Base-by-base conservation (phyloP, 2,797 vertebrate genomes). In the Eurystomus glaucurus region DNA sequence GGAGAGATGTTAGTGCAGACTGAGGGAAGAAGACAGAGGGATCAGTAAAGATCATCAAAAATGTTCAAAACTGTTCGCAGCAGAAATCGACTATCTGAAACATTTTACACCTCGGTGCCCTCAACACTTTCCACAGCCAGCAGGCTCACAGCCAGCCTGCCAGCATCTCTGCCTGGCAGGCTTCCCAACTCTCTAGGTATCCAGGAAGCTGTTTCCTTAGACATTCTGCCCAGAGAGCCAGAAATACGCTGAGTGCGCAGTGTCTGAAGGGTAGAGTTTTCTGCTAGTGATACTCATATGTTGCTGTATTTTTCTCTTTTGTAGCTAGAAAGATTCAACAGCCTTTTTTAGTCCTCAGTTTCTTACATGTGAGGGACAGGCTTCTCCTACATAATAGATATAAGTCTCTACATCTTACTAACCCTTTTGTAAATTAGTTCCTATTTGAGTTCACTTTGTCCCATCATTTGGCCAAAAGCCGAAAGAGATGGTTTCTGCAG, bases 111-210 rank as follows among this genome's bases (percentile, higher is more conserved):
- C 39, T 93, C 4, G 0, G 8, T 64, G 68, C 43, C 55, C 58
- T 93, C 61, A 79, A 29, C 39, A 70, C 1, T 3, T 75, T 52
- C 37, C 62, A 76, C n/a, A 60, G 62, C 91, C 85, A 77, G 48
- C 48, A 76, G 43, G 46, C 43, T 86, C 29, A 46, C 23, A 94
- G 74, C 58, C 81, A 85, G 33, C 46, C 22, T 60, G 48, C 22
- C 60, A 91, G 41, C 55, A 87, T 66, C 51, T 54, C 68, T 64
- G 50, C 52, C 84, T 92, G 92, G 89, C 74, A 87, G 39, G 22
- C 8, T 79, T 92, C 78, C 91, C 61, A 79, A 29, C 55, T 90
- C 66, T 96, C 66, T 50, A 87, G 71, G 48, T 66, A 94, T 74
- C 58, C 62, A 78, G 54, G 76, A 94, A 77, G 51, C 41, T 48